phyloP scores from a whole-genome alignment of 2,113 vertebrate species.

The Shinisaurus crocodilurus region DNA sequence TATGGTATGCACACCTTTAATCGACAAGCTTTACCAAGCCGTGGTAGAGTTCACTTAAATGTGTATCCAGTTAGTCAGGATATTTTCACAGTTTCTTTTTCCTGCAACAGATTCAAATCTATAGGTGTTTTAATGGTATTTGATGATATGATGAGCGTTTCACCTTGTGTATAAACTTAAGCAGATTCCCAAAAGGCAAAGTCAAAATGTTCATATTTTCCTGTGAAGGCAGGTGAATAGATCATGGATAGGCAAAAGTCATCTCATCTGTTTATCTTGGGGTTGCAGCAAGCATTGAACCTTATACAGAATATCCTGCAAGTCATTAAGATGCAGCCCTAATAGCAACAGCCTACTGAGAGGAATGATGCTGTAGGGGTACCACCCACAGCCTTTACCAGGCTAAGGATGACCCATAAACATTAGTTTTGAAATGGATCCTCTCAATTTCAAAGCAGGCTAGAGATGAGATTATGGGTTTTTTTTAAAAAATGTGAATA shows the following conservation, averaged over 20 bases:
- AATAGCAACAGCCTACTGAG: conserved; percentile 9
- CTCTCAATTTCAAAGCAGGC: conserved; percentile 51
- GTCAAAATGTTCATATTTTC: neutral
- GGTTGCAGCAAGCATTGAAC: neutral
- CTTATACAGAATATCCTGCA: conserved; percentile 27
- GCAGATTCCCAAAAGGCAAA: conserved; percentile 29
- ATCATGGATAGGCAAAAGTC: neutral
- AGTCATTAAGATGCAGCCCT: conserved; percentile 6
- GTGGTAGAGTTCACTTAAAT: neutral
- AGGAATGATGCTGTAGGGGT: conserved; percentile 10
- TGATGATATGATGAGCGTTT: conserved; percentile 34
- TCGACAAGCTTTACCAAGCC: conserved; percentile 20
- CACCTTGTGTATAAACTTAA: conserved; percentile 3
- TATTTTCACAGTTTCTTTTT: conserved; percentile 27
- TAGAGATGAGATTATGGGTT: conserved; percentile 24
- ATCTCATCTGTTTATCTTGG: neutral
- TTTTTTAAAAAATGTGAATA: conserved; percentile 55
- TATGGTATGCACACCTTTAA: neutral
- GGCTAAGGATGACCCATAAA: conserved; percentile 38
- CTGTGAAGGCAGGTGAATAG: conserved; percentile 20
- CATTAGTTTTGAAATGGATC: conserved; percentile 27
- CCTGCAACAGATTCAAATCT: conserved; percentile 19
- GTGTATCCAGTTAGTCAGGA: no score
- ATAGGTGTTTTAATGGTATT: conserved; percentile 52
- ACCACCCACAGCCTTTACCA: neutral